Conservation (phyloP, 2,888 invertebrate species). For the Melinopterus prodromus region DNA sequence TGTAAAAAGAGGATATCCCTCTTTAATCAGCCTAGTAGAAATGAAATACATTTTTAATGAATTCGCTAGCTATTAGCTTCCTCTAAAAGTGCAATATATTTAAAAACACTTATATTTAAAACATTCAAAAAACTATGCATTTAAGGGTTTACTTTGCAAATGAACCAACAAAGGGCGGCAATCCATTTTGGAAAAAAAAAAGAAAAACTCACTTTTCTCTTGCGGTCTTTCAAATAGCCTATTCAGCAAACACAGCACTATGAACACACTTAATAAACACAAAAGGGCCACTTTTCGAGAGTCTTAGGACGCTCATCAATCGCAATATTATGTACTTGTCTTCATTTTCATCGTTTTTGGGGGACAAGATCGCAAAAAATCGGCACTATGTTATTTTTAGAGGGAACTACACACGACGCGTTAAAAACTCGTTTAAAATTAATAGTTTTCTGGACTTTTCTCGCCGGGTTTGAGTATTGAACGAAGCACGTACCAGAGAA, state of each 20-base stretch:
- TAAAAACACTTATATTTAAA: too few relatives aligned
- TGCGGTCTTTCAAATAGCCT: not conserved
- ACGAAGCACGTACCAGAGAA: not conserved
- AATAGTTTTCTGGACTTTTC: not conserved
- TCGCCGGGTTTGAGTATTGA: not conserved
- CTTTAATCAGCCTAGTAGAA: too few relatives aligned
- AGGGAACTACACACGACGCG: not conserved
- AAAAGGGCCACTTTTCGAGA: slow-evolving; percentile 28
- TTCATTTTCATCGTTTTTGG: slow-evolving; percentile 53
- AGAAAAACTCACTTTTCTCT: slow-evolving; percentile 29
- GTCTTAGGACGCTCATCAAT: slow-evolving; percentile 57
- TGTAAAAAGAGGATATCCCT: too few relatives aligned
- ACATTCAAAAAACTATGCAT: too few relatives aligned
- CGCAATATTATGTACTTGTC: slow-evolving; percentile 57
- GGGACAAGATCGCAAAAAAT: not conserved
- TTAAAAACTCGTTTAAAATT: not conserved
- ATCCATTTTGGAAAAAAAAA: too few relatives aligned
- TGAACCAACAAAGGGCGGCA: too few relatives aligned
- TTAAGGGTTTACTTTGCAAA: too few relatives aligned
- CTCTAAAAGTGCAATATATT: too few relatives aligned
- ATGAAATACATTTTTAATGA: too few relatives aligned
- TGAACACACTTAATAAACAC: slow-evolving; percentile 29
- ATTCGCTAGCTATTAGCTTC: too few relatives aligned
- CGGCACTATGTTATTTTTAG: not conserved
- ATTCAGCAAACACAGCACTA: not conserved